Evolutionary conservation across 2,113 vertebrate genomes (phyloP), one percentile per base, ranked within the genome.

Genomic region (Rhinolophus ferrumequinum): DNA sequence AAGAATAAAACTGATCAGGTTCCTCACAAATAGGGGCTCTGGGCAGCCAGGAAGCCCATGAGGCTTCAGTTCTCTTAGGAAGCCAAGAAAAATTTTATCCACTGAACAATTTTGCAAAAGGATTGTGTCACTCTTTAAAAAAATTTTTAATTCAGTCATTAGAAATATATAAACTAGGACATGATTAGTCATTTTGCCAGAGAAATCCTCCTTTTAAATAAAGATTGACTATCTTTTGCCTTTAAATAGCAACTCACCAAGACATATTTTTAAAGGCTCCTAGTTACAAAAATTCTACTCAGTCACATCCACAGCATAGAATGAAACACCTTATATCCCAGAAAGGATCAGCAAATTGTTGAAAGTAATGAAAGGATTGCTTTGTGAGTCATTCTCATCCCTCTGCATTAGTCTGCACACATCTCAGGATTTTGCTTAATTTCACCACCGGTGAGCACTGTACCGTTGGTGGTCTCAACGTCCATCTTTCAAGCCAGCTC

Each of bases 181-280:
- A 2, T 52, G 56, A 73, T 67, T 90, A 67, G 72, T 50, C 72
- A 85, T 79, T 64, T 90, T 66, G 19, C 86, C 47, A 47, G n/a
- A 93, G 22, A 93, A 77, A 52, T 18, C 18, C 18, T 88, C 60
- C 52, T 93, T 72, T 35, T 52, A 90, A 69, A 56, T 95, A 69
- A 86, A 60, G 50, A 87, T 52, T 69, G 44, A 35, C 62, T 62
- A 2, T 77, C 62, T 83, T 95, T 83, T 92, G 69, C 91, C 80
- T 94, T 95, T 87, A 82, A 95, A 92, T 87, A 96, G 64, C 85
- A 95, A 95, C 28, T 56, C 28, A 64, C 58, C 26, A 35, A 50
- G 81, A 56, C 15, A 7, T 87, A 47, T 47, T 83, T 93, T 90
- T 50, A 33, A 70, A 93, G 44, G 15, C 88, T 75, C 91, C n/a